Conservation (phyloP, 2,888 invertebrate species). For the Podabrus alpinus region DNA sequence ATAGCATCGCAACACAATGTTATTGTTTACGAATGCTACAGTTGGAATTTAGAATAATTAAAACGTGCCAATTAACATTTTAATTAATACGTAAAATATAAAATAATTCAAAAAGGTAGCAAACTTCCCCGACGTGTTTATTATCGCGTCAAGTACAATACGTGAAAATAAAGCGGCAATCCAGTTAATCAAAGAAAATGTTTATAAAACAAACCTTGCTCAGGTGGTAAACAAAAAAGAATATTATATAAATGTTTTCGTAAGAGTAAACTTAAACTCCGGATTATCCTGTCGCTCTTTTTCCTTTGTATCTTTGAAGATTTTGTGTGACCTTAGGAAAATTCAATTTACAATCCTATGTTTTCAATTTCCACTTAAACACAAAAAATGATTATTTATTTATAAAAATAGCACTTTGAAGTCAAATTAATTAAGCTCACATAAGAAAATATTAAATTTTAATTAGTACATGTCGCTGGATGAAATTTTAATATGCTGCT, state of each 20-base stretch:
- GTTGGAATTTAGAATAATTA: not conserved
- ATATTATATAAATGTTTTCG: constrained; percentile 16
- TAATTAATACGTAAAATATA: not conserved
- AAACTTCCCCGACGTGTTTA: not conserved
- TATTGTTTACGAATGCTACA: not conserved
- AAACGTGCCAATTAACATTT: not conserved
- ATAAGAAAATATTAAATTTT: not conserved
- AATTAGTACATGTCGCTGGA: not conserved
- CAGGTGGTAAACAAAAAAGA: constrained; percentile 22
- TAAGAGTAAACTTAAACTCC: constrained; percentile 9
- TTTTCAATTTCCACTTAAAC: not conserved
- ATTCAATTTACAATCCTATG: not conserved
- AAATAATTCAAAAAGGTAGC: not conserved
- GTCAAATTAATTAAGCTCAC: not conserved
- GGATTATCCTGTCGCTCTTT: not conserved
- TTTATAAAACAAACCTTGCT: not conserved
- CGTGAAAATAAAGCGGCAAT: not conserved
- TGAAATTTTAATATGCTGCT: not conserved
- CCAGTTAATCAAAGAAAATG: not conserved
- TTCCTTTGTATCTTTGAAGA: not conserved
- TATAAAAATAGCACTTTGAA: not conserved
- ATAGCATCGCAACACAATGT: not conserved
- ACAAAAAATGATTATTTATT: not conserved
- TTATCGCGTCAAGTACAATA: not conserved
- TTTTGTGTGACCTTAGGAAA: not conserved